Percentiles rank a stretch among this genome's conserved stretches.
phyloP scores from a whole-genome alignment of 1,140 invertebrate species.

The Charaxes varanes region DNA sequence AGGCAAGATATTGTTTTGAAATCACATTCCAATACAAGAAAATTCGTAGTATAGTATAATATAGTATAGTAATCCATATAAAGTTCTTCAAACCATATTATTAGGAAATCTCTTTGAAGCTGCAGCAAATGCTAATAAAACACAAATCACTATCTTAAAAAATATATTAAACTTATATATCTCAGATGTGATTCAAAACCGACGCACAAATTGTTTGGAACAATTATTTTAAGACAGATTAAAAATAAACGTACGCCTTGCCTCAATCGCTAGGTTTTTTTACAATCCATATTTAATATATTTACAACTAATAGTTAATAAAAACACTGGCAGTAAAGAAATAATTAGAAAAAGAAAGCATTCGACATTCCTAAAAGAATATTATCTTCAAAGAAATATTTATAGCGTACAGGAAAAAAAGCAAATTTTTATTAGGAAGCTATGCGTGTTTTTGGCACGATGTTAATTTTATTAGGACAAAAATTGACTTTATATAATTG shows the following conservation, averaged over 20 bases:
- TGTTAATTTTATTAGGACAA: constrained; percentile 27
- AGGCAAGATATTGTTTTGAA: constrained; percentile 41
- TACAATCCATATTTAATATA: constrained; percentile 34
- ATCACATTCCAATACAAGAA: constrained; percentile 5
- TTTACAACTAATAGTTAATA: constrained; percentile 40
- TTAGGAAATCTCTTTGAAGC: too few relatives aligned
- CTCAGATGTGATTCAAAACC: neutral
- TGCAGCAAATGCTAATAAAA: too few relatives aligned
- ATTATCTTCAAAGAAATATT: too few relatives aligned
- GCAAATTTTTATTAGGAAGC: neutral
- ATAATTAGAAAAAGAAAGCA: constrained; percentile 6
- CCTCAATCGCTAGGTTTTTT: constrained; percentile 56
- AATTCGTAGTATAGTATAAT: neutral
- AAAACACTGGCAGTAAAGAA: constrained; percentile 15
- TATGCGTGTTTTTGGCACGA: constrained; percentile 33
- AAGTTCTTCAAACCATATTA: too few relatives aligned
- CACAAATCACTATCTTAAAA: neutral
- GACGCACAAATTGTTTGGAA: neutral
- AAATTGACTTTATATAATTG: too few relatives aligned
- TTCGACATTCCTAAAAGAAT: too few relatives aligned
- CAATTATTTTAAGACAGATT: neutral
- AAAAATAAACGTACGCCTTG: constrained; percentile 27
- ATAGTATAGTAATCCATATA: neutral
- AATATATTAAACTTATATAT: neutral
- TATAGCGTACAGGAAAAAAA: neutral